Evolutionary conservation across 2,797 vertebrate genomes (phyloP), one percentile per base, ranked within the genome.

Genomic region (Urosaurus nigricauda): DNA sequence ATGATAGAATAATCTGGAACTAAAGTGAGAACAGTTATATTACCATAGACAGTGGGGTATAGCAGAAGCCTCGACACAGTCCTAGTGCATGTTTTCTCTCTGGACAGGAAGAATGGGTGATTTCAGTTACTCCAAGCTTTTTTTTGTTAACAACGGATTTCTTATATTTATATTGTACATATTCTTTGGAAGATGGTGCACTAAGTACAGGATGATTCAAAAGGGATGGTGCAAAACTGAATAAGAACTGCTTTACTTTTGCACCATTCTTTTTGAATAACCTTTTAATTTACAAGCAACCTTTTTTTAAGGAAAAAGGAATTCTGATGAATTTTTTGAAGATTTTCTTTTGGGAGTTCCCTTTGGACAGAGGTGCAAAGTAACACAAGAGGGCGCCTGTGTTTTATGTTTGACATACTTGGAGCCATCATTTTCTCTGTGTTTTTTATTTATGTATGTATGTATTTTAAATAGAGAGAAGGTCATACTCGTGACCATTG

Each of bases 321-420:
- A 7, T 85, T 17, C 32, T 43, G 60, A 35, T 35, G 8, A 51
- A 24, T 47, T 37, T 65, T 70, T 29, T 3, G 47, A 79, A 2
- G 3, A 13, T 14, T n/a, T n/a, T 26, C 16, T 13, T 26, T 79
- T 5, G 17, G 56, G 4, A 24, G 8, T 14, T 51, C 40, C 32
- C 3, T 35, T 37, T 35, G 70, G n/a, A 37, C 51, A 68, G 13
- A 68, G 29, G 29, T 4, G 14, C 29, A 32, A 11, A 2, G 11
- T 65, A 29, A 94, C 95, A 93, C 95, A 78, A 94, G 95, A 94
- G 92, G 95, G 95, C 91, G 91, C 1, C 32, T 80, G 73, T 60
- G 91, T 84, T 93, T 95, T 88, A 91, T 63, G 65, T 65, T 19
- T 79, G 3, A 5, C 1, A 29, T 35, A 83, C 2, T 13, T 56